Conservation (phyloP, 2,113 vertebrate genomes). For the Poecilia latipinna region DNA sequence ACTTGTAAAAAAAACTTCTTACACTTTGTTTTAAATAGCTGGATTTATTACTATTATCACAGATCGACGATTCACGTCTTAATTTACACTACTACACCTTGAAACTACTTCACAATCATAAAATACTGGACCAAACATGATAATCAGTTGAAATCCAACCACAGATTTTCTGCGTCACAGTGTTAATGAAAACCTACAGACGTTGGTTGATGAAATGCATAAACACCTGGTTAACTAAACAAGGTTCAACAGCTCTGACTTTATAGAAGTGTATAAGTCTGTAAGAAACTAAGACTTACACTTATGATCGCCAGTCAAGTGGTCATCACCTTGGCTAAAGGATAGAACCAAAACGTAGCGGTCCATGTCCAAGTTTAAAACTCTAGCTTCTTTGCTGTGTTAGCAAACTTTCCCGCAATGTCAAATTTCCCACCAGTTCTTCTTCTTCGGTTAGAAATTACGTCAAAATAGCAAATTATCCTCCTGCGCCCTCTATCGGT, state of each 20-base stretch:
- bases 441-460: slow-evolving; percentile 8
- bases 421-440: slow-evolving; percentile 74
- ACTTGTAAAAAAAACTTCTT: background rate
- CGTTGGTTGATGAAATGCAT: background rate
- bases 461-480: background rate
- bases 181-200: too few species aligned
- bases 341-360: slow-evolving; percentile 63
- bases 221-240: background rate
- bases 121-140: too few species aligned
- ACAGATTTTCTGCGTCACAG: too few species aligned
- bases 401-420: slow-evolving; percentile 12
- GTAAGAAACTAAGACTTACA: slow-evolving; percentile 48
- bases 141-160: too few species aligned
- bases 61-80: background rate
- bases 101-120: too few species aligned
- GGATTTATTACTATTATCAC: background rate
- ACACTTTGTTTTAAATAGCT: background rate
- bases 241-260: too few species aligned
- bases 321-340: slow-evolving; percentile 35
- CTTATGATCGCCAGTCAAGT: slow-evolving; percentile 14
- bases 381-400: background rate
- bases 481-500: slow-evolving; percentile 34
- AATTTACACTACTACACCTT: background rate
- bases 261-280: background rate
- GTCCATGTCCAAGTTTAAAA: slow-evolving; percentile 51